Base-by-base conservation (phyloP, 2,797 vertebrate species). In the Oryzias dopingdopingensis region DNA sequence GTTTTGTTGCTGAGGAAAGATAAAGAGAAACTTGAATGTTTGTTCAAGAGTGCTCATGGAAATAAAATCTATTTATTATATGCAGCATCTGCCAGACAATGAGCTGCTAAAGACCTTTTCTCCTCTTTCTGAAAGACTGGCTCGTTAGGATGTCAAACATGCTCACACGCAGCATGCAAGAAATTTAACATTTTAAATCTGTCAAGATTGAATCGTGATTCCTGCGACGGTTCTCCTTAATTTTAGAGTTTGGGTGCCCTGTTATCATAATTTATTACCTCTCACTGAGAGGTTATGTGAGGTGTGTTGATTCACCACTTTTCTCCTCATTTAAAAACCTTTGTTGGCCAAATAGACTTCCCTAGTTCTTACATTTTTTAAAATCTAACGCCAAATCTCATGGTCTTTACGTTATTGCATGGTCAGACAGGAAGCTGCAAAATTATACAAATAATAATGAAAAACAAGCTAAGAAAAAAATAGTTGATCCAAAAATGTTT, bases 61-160 rank as follows among this genome's bases (percentile, higher is more conserved):
- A 22, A 22, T 22, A 22, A 22, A 22, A 80, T 32, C 53, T 29
- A 40, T 83, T 76, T 64, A 70, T 80, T 74, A 77, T 14, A 17
- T 18, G 18, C 61, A 18, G 22, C 45, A 29, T 47, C 43, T 6
- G 4, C 49, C 59, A 59, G 62, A 64, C 50, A 10, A 20, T 45
- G 12, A 15, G 49, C 40, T 18, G 16, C 22, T 48, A 42, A 54
- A 56, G 29, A 32, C 29, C 22, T 73, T 49, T 16, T n/a, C 12
- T 40, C 18, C 14, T 2, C 48, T 12, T 2, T 61, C 52, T 32
- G 40, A 59, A 51, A 47, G 52, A 47, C 17, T 2, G 24, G 37
- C 53, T 73, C 42, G 73, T 79, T 72, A 45, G 40, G 46, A 73
- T 59, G 51, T 45, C 29, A 26, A 46, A 43, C 12, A 7, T 40